Base-by-base conservation (phyloP, 2,797 vertebrate genomes). In the Phrynocephalus guinanensis region DNA sequence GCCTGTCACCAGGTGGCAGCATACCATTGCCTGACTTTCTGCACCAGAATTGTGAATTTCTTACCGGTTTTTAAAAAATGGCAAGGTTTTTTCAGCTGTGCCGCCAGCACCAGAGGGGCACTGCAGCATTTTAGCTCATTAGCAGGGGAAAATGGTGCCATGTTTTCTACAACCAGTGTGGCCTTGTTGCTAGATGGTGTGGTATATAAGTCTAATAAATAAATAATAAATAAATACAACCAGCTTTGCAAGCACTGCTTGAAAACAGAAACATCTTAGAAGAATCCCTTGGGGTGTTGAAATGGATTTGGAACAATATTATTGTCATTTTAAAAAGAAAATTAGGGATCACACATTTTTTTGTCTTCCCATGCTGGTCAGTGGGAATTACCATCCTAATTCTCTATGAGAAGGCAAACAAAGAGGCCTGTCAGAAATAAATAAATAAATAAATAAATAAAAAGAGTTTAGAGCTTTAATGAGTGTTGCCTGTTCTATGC, bases 1-100 rank as follows among this genome's bases (percentile, higher is more conserved):
- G 5, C 30, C 73, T 60, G 26, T 63, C 80, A 77, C 80, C 30
- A 83, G 73, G 79, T 83, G 86, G 81, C 86, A 78, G 81, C 73
- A 60, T 48, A n/a, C 75, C 73, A 77, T 83, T 78, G 66, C 30
- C 75, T 83, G 70, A 56, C 24, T 83, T 70, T 16, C 66, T 70
- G 80, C 5, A 26, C 73, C 10, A 22, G 48, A 68, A 22, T n/a
- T 38, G 28, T n/a, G 26, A 24, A 10, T 24, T 3, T 26, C 9
- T 78, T 38, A 48, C 56, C 15, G 6, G 71, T 33, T 77, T 48
- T 10, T 67, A 7, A 78, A n/a, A 67, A 56, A 52, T 56, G 67
- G n/a, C 60, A 78, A 16, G 13, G 2, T 70, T 60, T 83, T n/a
- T n/a, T 16, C 33, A 78, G 73, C n/a, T 13, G 30, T 2, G n/a